Evolutionary conservation across 2,113 vertebrate genomes (phyloP).

Genomic region (Pteropus alecto): DNA sequence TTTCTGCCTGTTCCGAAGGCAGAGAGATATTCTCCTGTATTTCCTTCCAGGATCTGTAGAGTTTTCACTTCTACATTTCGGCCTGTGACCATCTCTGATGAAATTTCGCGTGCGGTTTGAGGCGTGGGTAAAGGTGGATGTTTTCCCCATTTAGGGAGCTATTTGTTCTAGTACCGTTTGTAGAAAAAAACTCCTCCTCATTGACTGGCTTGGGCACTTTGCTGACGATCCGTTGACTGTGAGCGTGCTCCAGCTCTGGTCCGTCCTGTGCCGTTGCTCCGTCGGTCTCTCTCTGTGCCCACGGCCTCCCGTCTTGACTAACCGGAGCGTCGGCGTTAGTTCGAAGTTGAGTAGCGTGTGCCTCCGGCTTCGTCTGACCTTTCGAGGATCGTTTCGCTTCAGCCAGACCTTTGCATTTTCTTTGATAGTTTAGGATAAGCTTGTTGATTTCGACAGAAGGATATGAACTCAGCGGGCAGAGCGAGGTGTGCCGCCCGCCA

Average conservation of each 20-base stretch:
- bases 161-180: not conserved
- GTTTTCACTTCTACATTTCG: not conserved
- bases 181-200: not conserved
- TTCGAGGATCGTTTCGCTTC: not conserved
- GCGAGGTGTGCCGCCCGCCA: too few relatives aligned
- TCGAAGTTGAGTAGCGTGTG: not conserved
- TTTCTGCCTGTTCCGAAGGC: not conserved
- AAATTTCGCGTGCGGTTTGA: not conserved
- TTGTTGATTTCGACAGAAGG: not conserved
- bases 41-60: not conserved
- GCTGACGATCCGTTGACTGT: not conserved
- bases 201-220: not conserved
- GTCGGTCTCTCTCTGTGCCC: fast-evolving
- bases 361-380: not conserved
- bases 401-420: not conserved
- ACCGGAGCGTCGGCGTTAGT: too few relatives aligned
- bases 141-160: not conserved
- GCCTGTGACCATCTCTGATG: not conserved
- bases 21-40: not conserved
- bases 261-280: not conserved
- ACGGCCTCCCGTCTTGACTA: fast-evolving
- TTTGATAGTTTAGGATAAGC: not conserved
- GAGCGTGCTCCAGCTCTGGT: not conserved
- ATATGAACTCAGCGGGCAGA: too few relatives aligned
- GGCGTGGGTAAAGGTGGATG: too few relatives aligned